Percentiles rank a stretch among this genome's conserved stretches.
Conservation (phyloP, 2,797 vertebrate genomes). For the Pseudochirops cupreus region DNA sequence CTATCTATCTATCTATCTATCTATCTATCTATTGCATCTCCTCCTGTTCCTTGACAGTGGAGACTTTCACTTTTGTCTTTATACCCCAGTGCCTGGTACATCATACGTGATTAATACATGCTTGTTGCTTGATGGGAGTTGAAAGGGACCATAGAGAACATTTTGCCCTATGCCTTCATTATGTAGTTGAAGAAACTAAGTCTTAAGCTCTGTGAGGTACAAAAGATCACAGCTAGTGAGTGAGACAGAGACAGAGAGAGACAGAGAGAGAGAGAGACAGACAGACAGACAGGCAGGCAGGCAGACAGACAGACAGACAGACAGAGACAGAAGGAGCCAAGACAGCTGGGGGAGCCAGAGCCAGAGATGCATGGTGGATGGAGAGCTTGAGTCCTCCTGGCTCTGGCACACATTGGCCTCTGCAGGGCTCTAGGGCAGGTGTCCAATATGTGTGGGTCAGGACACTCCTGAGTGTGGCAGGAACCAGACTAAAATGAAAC, state of each 20-base stretch:
- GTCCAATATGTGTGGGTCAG: not conserved
- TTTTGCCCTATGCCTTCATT: not conserved
- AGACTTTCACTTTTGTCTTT: not conserved
- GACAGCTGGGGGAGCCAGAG: rapidly evolving
- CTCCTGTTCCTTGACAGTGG: not conserved
- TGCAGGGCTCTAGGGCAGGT: not conserved
- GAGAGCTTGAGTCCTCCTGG: not conserved
- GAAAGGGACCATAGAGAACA: not conserved
- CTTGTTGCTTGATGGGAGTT: not conserved
- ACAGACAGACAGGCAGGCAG: no score
- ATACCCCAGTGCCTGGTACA: not conserved
- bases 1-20: not conserved
- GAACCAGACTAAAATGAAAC: not conserved
- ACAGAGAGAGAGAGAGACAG: not conserved
- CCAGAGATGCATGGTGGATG: not conserved
- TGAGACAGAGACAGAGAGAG: not conserved
- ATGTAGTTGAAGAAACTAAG: not conserved
- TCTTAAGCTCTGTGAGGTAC: not conserved
- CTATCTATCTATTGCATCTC: not conserved
- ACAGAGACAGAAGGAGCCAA: no score
- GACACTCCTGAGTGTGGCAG: not conserved
- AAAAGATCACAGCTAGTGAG: not conserved
- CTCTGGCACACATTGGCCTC: not conserved
- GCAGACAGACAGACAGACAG: no score
- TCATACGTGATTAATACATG: not conserved